Base-by-base conservation (phyloP, 1,140 invertebrate genomes). In the Hyles vespertilio region DNA sequence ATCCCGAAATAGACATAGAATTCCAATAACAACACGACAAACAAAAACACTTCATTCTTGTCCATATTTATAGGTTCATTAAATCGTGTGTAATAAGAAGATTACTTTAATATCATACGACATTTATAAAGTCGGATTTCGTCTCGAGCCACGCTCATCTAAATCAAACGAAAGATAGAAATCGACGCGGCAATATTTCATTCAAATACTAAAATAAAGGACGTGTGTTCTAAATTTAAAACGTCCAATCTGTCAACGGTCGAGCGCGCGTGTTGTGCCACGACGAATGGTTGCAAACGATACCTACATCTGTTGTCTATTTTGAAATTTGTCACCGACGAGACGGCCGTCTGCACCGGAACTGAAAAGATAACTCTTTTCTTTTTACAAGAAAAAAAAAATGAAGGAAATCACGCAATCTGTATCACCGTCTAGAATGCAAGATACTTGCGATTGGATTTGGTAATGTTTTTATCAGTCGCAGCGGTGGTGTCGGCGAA, bases 171-270 rank as follows among this genome's bases (percentile, higher is more conserved):
- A 60, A 61, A 59, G 60, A 71, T 69, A 62, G 65, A 72, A 78
- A 79, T 81, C 73, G 77, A 79, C 76, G 77, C 36, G 73, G 57
- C 71, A 63, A 87, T 85, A 83, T 80, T 81, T 85, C 83, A 87
- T 84, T 74, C 69, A 61, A 62, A 76, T 67, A 74, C 70, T 73
- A 83, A 85, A 73, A 86, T 87, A 84, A 84, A 84, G 77, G 69
- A 82, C 69, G 65, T 66, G 53, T 54, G 64, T 72, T 83, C 84
- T 86, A 87, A 79, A 82, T 84, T 79, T 86, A 81, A 79, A 78
- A 72, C 74, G 71, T 77, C 82, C 77, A 83, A 87, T 87, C 83
- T 86, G 83, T 87, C 84, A 84, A 84, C 82, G 77, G 81, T 72
- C 70, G 77, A 78, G 77, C 72, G 76, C 76, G 80, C 65, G 74